These are phyloP conservation scores for Hypotaenidia philippensis DNA, from an alignment of 2,797 vertebrate species.

Conservation along the genomic window DNA sequence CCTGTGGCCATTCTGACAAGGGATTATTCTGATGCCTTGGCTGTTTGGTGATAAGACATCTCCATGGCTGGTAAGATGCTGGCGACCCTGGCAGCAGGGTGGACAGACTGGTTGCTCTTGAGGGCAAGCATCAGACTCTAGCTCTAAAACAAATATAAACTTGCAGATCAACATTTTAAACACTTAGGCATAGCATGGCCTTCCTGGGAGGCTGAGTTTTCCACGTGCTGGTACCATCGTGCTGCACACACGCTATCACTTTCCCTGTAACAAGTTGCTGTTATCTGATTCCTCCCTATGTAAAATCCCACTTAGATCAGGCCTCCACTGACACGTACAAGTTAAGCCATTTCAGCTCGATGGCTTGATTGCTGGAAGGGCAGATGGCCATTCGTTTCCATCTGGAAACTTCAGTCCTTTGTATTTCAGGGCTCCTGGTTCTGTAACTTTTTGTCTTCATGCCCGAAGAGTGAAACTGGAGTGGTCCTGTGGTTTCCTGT, in stretches of 20 bases:
- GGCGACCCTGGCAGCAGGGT: rapidly evolving
- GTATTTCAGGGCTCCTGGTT: background rate
- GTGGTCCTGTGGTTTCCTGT: background rate
- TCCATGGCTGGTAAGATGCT: background rate
- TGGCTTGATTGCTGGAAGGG: background rate
- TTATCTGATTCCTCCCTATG: background rate
- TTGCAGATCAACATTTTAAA: background rate
- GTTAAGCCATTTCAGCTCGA: background rate
- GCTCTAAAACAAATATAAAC: background rate
- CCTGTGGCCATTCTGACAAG: background rate
- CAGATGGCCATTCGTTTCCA: background rate
- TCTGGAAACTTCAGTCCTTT: background rate
- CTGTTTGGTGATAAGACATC: background rate
- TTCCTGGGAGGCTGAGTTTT: background rate
- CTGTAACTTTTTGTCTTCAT: background rate
- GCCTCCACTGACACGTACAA: background rate
- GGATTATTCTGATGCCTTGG: background rate
- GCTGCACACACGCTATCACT: rapidly evolving
- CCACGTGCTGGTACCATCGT: rapidly evolving
- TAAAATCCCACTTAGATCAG: background rate
- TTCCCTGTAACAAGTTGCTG: background rate
- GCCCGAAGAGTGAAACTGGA: background rate
- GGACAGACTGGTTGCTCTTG: background rate
- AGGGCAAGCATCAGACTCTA: background rate
- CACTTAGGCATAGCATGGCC: background rate